phyloP scores from a whole-genome alignment of 2,113 vertebrate genomes.

The Elaphurus davidianus region DNA sequence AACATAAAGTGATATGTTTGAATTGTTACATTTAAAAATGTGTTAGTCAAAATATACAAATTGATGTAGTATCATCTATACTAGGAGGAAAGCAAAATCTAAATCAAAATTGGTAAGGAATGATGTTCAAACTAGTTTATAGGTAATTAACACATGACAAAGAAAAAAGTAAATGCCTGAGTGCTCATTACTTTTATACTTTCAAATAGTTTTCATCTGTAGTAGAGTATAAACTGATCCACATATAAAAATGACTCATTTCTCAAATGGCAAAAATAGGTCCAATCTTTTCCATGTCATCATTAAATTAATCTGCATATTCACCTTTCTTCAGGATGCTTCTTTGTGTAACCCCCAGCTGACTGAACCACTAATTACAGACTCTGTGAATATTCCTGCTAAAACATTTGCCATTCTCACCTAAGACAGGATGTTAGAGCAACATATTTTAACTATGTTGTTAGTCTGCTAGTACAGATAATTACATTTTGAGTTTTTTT shows the following conservation, averaged over 20 bases:
- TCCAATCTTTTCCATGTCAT: not conserved
- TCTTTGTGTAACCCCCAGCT: not conserved
- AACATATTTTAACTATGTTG: not conserved
- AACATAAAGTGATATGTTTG: constrained; percentile 26
- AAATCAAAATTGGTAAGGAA: not conserved
- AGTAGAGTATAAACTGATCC: not conserved
- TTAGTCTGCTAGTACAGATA: not conserved
- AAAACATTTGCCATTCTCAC: constrained; percentile 1
- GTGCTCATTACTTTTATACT: not conserved
- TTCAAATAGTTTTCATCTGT: constrained; percentile 22
- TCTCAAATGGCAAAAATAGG: not conserved
- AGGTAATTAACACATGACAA: not conserved
- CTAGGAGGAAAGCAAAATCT: constrained; percentile 40
- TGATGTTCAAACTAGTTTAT: not conserved
- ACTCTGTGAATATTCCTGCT: not conserved
- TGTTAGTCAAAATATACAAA: constrained; percentile 35
- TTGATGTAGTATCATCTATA: not conserved
- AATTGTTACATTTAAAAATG: not conserved
- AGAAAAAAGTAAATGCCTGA: not conserved
- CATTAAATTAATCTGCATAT: not conserved
- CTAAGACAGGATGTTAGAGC: not conserved
- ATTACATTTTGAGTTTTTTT: not conserved
- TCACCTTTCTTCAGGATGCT: not conserved
- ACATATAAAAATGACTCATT: not conserved
- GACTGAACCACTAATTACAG: not conserved